These are phyloP conservation scores for Dicranocentrus wangi DNA, from an alignment of 2,888 invertebrate species.

Conservation along the genomic window DNA sequence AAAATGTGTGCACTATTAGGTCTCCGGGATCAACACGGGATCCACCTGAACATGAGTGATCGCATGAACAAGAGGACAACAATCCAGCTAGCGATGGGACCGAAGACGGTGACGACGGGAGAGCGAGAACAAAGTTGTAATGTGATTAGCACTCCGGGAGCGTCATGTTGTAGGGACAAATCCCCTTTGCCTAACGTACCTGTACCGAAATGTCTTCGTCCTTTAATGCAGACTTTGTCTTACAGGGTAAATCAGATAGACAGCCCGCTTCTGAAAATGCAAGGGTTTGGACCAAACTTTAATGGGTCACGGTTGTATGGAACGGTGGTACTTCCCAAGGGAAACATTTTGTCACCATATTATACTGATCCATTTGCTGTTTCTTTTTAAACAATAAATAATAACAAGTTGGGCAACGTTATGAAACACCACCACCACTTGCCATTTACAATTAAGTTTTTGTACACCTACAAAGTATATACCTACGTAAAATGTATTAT, in stretches of 20 bases:
- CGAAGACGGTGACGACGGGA: constrained; percentile 7
- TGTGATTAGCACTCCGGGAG: constrained; percentile 37
- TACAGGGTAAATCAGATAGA: constrained; percentile 52
- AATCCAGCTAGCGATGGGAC: constrained; percentile 49
- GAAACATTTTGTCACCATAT: constrained; percentile 29
- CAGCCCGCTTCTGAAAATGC: constrained; percentile 9
- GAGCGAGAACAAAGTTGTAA: constrained; percentile 35
- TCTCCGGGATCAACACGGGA: constrained; percentile 46
- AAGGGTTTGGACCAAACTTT: constrained; percentile 43
- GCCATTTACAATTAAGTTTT: too few species aligned
- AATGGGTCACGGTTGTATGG: constrained; percentile 47
- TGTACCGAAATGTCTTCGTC: constrained; percentile 41
- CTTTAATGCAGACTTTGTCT: constrained; percentile 61
- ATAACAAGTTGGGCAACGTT: too few species aligned
- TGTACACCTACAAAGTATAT: too few species aligned
- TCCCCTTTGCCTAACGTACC: constrained; percentile 24
- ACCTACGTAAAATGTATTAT: too few species aligned
- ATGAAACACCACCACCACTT: too few species aligned
- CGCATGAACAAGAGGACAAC: constrained; percentile 29
- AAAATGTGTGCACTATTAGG: constrained; percentile 45
- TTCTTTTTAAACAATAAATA: constrained; percentile 32
- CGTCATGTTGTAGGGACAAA: constrained; percentile 11
- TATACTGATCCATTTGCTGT: constrained; percentile 49
- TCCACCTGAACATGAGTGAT: constrained; percentile 31
- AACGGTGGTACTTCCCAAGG: constrained; percentile 55